Base-by-base conservation (phyloP, 2,888 invertebrate species). In the Tupiocoris notatus region DNA sequence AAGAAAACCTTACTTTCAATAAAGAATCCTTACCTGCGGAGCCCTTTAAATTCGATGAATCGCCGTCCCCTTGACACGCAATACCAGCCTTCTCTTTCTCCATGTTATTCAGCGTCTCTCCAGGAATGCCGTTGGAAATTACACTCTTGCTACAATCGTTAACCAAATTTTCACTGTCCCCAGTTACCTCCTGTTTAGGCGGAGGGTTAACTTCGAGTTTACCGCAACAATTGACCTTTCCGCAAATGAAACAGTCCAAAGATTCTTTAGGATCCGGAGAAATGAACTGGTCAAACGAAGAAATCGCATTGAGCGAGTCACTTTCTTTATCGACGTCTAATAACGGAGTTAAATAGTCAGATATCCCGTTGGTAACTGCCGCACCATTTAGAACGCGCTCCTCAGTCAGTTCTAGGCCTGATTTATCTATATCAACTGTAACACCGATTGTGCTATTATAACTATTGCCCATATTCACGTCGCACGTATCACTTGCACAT, bases 201-300 rank as follows among this genome's bases (percentile, higher is more conserved):
- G 18, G 20, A 21, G 18, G n/a, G 7, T 59, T 71, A 6, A 21
- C 18, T 21, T 67, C 56, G n/a, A 73, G 21, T 76, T 76, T 76
- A 12, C 78, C 77, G 63, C 76, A 73, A 39, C 79, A 77, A 24
- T 79, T 78, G 0, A 75, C 56, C 66, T 78, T 78, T 16, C 78
- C 78, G 56, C 78, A 78, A 21, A 78, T 77, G 61, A 78, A 78
- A 65, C 78, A 78, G 18, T 64, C 63, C 20, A 66, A 18, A 18
- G 64, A 65, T 24, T 75, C 62, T 18, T 73, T 73, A 9, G 59
- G 18, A 21, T 71, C 17, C 17, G 16, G 21, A 25, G 62, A 62
- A n/a, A n/a, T 16, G 18, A 54, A 61, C 23, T 25, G 59, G 68
- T 70, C 68, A 23, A 7, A 39, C 39, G 6, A 7, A 3, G 39